phyloP scores from a whole-genome alignment of 1,140 invertebrate species.

The Trachymyrmex cornetzi region DNA sequence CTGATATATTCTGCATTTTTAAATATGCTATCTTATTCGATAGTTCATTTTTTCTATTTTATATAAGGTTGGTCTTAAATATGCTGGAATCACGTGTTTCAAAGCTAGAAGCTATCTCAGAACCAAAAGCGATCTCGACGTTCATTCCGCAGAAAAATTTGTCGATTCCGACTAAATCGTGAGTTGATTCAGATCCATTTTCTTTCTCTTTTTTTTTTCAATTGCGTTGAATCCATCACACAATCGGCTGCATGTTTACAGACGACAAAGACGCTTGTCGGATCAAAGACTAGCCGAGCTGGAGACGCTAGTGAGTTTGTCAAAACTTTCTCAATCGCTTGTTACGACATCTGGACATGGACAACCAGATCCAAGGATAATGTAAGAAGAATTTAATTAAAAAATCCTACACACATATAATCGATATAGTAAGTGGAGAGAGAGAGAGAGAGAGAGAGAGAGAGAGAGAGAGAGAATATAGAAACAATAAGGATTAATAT shows the following conservation, averaged over 20 bases:
- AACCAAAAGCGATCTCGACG: not conserved
- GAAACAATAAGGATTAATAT: not conserved
- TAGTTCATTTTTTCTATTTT: slow-evolving; percentile 17
- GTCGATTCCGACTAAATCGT: slow-evolving; percentile 2
- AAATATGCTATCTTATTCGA: not conserved
- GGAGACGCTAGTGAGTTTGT: slow-evolving; percentile 86
- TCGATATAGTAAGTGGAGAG: not conserved
- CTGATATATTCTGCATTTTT: not conserved
- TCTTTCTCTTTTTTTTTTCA: not conserved
- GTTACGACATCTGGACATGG: not conserved
- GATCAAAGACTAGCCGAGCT: slow-evolving; percentile 88
- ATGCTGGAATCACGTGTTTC: slow-evolving; percentile 1
- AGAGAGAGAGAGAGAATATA: not conserved
- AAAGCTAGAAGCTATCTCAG: not conserved
- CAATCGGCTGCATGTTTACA: slow-evolving; percentile 62
- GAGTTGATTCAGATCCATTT: not conserved
- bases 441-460: not conserved
- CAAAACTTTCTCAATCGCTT: slow-evolving; percentile 78
- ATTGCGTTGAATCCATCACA: not conserved
- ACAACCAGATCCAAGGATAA: slow-evolving; percentile 6
- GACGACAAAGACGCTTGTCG: slow-evolving; percentile 87
- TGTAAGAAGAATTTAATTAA: slow-evolving; percentile 34
- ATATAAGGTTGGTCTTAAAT: not conserved
- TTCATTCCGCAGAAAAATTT: not conserved
- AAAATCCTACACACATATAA: not conserved